Percentiles rank a stretch among this genome's conserved stretches.
Conservation (phyloP, 2,888 invertebrate genomes). For the Leucophora obtusa region DNA sequence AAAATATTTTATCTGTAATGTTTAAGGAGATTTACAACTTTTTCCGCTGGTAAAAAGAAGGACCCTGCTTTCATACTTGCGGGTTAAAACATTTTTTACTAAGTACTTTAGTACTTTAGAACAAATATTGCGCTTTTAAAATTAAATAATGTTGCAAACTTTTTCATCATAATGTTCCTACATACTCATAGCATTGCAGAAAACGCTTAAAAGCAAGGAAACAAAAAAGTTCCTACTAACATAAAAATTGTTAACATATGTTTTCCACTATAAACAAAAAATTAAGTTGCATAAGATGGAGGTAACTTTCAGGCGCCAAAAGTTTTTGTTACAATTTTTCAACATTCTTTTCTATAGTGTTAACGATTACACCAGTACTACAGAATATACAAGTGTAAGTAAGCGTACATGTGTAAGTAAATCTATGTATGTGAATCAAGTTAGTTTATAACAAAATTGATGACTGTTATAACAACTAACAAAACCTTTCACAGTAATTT, state of each 20-base stretch:
- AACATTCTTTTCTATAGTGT: slow-evolving; percentile 7
- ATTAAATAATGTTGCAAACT: too few species aligned
- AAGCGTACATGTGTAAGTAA: too few species aligned
- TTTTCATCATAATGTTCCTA: too few species aligned
- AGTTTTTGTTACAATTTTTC: slow-evolving; percentile 5
- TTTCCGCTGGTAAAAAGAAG: too few species aligned
- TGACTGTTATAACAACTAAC: slow-evolving; percentile 32
- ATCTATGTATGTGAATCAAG: background rate
- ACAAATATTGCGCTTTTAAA: too few species aligned
- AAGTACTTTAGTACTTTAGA: too few species aligned
- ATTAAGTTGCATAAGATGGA: slow-evolving; percentile 23
- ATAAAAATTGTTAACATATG: slow-evolving; percentile 53
- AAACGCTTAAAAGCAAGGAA: slow-evolving; percentile 12
- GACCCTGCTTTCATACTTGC: too few species aligned
- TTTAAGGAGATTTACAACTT: too few species aligned
- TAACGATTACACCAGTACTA: background rate
- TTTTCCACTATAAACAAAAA: slow-evolving; percentile 29
- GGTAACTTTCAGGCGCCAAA: slow-evolving; percentile 36
- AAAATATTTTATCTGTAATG: too few species aligned
- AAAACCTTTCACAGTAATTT: slow-evolving; percentile 37
- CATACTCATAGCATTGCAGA: background rate
- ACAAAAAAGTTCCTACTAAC: background rate
- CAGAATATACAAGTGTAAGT: too few species aligned
- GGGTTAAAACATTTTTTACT: too few species aligned
- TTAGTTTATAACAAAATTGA: slow-evolving; percentile 10